Conservation (phyloP, 2,797 vertebrate species). For the Pelobates cultripes region DNA sequence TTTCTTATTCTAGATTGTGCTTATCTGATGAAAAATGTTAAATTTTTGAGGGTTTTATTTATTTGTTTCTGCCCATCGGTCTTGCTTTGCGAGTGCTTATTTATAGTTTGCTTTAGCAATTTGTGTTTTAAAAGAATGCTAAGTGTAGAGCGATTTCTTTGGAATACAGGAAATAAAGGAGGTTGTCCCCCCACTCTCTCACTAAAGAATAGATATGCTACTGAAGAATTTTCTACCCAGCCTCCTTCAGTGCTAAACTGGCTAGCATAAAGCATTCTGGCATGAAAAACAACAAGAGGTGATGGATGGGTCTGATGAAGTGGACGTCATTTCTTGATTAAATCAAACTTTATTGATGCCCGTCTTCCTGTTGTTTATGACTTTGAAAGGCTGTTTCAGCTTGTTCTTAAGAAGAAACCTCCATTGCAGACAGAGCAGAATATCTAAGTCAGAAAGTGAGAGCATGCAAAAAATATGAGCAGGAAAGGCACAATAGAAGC, state of each 20-base stretch:
- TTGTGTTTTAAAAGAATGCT: not conserved
- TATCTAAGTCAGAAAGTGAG: conserved; percentile 13
- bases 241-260: conserved; percentile 38
- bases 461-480: not conserved
- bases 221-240: conserved; percentile 33
- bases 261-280: conserved; percentile 53
- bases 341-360: conserved; percentile 57
- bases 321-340: conserved; percentile 57
- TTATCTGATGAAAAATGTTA: not conserved
- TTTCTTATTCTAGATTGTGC: not conserved
- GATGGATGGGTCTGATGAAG: conserved; percentile 55
- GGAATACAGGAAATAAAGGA: not conserved
- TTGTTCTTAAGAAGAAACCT: conserved; percentile 31
- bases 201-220: conserved; percentile 11
- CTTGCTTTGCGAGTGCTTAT: conserved; percentile 2
- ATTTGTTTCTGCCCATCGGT: not conserved
- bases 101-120: not conserved
- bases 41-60: not conserved
- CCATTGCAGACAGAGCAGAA: conserved; percentile 23
- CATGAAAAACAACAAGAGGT: conserved; percentile 53
- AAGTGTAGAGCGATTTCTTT: conserved; percentile 4
- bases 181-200: not conserved
- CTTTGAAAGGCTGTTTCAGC: conserved; percentile 49
- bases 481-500: no score
- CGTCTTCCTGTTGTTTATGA: conserved; percentile 48